Evolutionary conservation across 2,113 vertebrate genomes (phyloP).

Genomic region (Hassar affinis): DNA sequence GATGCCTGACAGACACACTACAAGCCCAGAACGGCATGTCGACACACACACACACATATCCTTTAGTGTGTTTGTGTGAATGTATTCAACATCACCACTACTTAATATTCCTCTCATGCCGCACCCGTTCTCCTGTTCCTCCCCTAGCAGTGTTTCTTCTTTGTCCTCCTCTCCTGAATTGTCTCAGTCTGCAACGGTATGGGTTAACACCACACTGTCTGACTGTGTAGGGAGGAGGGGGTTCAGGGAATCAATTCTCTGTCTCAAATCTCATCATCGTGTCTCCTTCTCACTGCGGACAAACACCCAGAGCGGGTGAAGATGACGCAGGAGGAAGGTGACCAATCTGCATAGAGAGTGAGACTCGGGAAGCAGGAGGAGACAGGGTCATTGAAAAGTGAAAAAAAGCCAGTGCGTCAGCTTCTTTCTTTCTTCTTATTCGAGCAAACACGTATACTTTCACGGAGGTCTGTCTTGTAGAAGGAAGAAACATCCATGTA

Average conservation of each 20-base stretch:
- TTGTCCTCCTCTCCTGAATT: background rate
- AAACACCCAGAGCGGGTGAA: background rate
- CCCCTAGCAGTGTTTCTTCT: background rate
- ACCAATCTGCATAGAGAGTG: conserved; percentile 12
- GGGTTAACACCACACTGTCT: conserved; percentile 24
- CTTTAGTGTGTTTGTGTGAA: background rate
- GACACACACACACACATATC: background rate
- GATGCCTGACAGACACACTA: background rate
- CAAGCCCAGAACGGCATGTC: background rate
- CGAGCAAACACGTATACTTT: background rate
- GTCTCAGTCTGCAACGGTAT: background rate
- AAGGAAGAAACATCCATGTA: too few relatives aligned
- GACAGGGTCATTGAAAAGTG: background rate
- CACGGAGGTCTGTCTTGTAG: background rate
- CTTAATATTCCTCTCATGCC: conserved; percentile 42
- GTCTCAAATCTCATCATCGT: background rate
- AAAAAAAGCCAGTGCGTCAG: background rate
- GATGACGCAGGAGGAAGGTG: conserved; percentile 13
- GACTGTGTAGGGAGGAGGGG: background rate
- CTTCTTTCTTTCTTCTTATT: background rate
- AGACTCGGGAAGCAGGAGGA: background rate
- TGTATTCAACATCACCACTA: background rate
- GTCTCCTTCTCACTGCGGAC: conserved; percentile 34
- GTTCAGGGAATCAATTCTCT: conserved; percentile 13
- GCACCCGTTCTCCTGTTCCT: background rate